Base-by-base conservation (phyloP, 30 jellyfish, hydroid and myxozoan genomes). In the Aurelia sp. region DNA sequence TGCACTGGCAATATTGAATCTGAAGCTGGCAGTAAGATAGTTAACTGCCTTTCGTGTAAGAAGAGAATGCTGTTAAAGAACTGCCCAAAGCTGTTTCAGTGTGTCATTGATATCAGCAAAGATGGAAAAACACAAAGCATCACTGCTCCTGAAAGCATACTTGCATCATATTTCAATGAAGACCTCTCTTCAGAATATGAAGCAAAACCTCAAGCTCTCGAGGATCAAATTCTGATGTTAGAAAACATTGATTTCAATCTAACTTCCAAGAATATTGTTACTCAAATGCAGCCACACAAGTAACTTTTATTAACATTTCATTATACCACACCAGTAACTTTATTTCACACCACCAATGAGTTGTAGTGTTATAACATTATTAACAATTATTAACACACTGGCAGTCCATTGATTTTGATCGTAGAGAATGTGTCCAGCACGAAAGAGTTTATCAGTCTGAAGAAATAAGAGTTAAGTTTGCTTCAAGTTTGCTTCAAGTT, bases 11-110 rank as follows among this genome's bases (percentile, higher is more conserved):
- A 30, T 30, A 66, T 66, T 66, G 52, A 22, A 66, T 66, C 17
- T 66, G 78, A 66, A 66, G 78, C 78, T 66, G 78, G 78, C 78
- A 66, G 52, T 66, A 66, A 21, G 41, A n/a, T 66, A n/a, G 78
- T 41, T 22, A 66, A 66, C 41, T 66, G 78, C 30, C 48, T 66
- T 66, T 21, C 17, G 21, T 66, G 78, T 30, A 66, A 8, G 30
- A 66, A 66, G 78, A 21, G 78, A 66, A 66, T 66, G 78, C 78
- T 66, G 52, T 30, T 66, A 41, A 66, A 66, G 52, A 66, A 66
- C 17, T 66, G 78, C 41, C 51, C 51, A n/a, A 21, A 66, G 52
- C 51, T n/a, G 13, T 41, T 9, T 9, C 12, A 66, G 5, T 52
- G 63, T 16, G 16, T 52, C 63, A 52, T 52, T 52, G 63, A 52